Conservation (phyloP, 2,113 vertebrate genomes). For the Ammodytes dubius region DNA sequence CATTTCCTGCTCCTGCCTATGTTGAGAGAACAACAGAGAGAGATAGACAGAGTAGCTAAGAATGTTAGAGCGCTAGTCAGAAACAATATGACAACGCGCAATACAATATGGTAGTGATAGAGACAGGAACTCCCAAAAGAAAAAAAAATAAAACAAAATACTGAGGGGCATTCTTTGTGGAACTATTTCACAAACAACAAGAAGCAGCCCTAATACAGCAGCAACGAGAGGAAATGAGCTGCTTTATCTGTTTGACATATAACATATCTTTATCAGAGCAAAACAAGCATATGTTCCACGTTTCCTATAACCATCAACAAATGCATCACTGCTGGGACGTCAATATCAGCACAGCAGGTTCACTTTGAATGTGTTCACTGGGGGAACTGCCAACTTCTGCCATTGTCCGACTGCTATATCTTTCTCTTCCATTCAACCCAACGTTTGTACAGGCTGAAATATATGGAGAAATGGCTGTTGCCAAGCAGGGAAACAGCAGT, state of each 20-base stretch:
- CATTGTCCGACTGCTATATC: background rate
- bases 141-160: slow-evolving; percentile 23
- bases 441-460: background rate
- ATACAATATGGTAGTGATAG: slow-evolving; percentile 32
- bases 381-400: background rate
- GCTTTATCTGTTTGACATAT: slow-evolving; percentile 17
- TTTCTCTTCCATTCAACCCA: background rate
- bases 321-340: background rate
- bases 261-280: background rate
- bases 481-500: background rate
- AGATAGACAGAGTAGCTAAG: background rate
- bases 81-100: slow-evolving; percentile 16
- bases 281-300: background rate
- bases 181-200: slow-evolving; percentile 14
- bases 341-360: background rate
- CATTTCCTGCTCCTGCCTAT: slow-evolving; percentile 60
- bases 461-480: background rate
- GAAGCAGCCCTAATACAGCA: slow-evolving; percentile 8
- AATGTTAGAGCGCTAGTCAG: slow-evolving; percentile 39
- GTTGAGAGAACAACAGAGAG: slow-evolving; percentile 38
- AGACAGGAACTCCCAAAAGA: slow-evolving; percentile 40
- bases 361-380: background rate
- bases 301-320: background rate
- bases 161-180: slow-evolving; percentile 23
- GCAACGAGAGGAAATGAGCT: background rate